phyloP scores from a whole-genome alignment of 2,797 vertebrate genomes.

The Scyliorhinus canicula region DNA sequence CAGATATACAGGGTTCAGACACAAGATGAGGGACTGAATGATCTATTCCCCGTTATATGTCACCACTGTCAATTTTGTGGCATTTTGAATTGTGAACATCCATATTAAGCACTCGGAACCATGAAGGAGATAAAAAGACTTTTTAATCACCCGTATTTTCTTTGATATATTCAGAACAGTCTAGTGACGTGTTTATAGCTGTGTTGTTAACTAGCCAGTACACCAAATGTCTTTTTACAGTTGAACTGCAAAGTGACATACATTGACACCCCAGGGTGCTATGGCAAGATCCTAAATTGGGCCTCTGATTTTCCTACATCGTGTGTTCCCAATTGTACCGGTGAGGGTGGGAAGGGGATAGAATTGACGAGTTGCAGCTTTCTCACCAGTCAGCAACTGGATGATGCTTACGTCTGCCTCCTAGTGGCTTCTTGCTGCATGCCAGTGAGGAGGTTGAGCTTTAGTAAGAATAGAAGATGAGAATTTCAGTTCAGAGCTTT shows the following conservation, averaged over 20 bases:
- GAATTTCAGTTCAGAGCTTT: not conserved
- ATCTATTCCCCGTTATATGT: not conserved
- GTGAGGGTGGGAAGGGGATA: not conserved
- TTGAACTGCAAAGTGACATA: not conserved
- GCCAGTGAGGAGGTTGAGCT: not conserved
- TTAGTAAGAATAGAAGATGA: not conserved
- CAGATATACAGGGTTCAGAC: too few relatives aligned
- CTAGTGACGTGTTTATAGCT: not conserved
- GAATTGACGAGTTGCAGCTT: not conserved
- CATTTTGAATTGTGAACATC: not conserved
- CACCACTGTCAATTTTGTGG: not conserved
- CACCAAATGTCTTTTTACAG: not conserved
- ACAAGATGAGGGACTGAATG: not conserved
- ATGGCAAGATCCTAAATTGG: not conserved
- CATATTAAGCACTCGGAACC: not conserved
- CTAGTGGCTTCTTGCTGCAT: not conserved
- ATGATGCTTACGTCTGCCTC: not conserved
- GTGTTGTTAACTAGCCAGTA: not conserved
- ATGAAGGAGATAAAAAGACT: not conserved
- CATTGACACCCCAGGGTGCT: not conserved
- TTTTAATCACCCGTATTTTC: not conserved
- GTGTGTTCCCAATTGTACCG: not conserved
- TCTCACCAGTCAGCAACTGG: not conserved
- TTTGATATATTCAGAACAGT: not conserved
- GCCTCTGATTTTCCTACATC: not conserved